Percentiles rank a stretch among this genome's conserved stretches.
These are phyloP conservation scores for Galerucella nymphaeae DNA, from an alignment of 2,888 invertebrate genomes.

Conservation along the genomic window DNA sequence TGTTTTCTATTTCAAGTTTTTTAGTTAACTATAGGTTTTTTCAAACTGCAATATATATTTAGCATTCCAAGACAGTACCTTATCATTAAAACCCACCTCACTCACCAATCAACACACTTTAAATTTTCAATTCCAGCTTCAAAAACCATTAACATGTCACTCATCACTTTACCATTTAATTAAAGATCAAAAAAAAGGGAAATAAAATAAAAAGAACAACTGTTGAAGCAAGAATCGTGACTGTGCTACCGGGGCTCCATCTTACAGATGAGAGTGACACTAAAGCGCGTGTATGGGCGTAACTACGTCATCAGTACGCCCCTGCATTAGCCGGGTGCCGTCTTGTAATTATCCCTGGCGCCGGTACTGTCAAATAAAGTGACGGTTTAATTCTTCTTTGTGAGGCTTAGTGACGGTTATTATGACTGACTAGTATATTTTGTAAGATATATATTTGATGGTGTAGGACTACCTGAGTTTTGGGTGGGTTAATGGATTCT, in stretches of 20 bases:
- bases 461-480: constrained; percentile 28
- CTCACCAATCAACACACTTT: constrained; percentile 13
- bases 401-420: constrained; percentile 30
- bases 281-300: constrained; percentile 55
- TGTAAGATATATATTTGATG: constrained; percentile 23
- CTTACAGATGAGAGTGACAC: constrained; percentile 33
- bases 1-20: neutral
- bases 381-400: constrained; percentile 46
- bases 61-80: constrained; percentile 2
- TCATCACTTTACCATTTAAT: constrained; percentile 45
- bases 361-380: constrained; percentile 53
- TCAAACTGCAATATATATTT: constrained; percentile 9
- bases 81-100: constrained; percentile 12
- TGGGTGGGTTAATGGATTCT: constrained; percentile 32
- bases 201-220: constrained; percentile 28
- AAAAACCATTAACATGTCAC: constrained; percentile 41
- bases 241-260: constrained; percentile 28
- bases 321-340: constrained; percentile 55
- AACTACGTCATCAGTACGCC: constrained; percentile 50
- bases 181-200: constrained; percentile 32
- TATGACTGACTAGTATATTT: constrained; percentile 25
- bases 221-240: constrained; percentile 46
- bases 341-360: constrained; percentile 56
- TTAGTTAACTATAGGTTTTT: constrained; percentile 6
- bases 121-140: constrained; percentile 22